These are phyloP conservation scores for Flabesymbios commensalis DNA, from an alignment of 2,888 invertebrate species.

Conservation along the genomic window DNA sequence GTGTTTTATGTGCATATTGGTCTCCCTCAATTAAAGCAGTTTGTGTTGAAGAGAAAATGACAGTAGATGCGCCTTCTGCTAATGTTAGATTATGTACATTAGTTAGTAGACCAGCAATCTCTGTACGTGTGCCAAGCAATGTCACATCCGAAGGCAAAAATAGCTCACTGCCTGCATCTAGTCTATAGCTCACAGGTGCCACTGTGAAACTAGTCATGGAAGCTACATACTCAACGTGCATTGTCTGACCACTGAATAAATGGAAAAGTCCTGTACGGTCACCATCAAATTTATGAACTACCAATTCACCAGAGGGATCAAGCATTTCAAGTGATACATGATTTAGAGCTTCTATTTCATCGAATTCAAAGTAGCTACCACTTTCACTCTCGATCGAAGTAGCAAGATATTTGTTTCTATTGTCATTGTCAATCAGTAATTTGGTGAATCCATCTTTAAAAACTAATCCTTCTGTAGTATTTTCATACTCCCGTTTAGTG, in stretches of 20 bases:
- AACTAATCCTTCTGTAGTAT: slow-evolving; percentile 26
- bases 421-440: slow-evolving; percentile 42
- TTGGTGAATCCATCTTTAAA: slow-evolving; percentile 36
- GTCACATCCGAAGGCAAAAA: slow-evolving; percentile 40
- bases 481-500: slow-evolving; percentile 15
- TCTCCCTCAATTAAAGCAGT: slow-evolving; percentile 44
- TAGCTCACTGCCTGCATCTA: slow-evolving; percentile 39
- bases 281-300: slow-evolving; percentile 44
- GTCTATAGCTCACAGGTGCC: slow-evolving; percentile 45
- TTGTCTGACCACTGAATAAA: slow-evolving; percentile 33
- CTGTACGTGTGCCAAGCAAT: slow-evolving; percentile 42
- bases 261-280: slow-evolving; percentile 44
- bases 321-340: slow-evolving; percentile 40
- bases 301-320: slow-evolving; percentile 33
- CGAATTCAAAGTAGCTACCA: slow-evolving; percentile 35
- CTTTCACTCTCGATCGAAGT: slow-evolving; percentile 39
- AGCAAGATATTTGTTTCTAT: slow-evolving; percentile 40
- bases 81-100: slow-evolving; percentile 45
- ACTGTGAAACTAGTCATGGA: slow-evolving; percentile 43
- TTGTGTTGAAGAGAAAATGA: slow-evolving; percentile 40
- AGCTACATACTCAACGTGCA: slow-evolving; percentile 41
- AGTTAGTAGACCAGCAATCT: slow-evolving; percentile 38
- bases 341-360: slow-evolving; percentile 39
- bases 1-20: slow-evolving; percentile 36
- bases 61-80: slow-evolving; percentile 40